These are phyloP conservation scores for Scaptomyza pallida DNA, from an alignment of 1,140 invertebrate genomes.

Conservation along the genomic window DNA sequence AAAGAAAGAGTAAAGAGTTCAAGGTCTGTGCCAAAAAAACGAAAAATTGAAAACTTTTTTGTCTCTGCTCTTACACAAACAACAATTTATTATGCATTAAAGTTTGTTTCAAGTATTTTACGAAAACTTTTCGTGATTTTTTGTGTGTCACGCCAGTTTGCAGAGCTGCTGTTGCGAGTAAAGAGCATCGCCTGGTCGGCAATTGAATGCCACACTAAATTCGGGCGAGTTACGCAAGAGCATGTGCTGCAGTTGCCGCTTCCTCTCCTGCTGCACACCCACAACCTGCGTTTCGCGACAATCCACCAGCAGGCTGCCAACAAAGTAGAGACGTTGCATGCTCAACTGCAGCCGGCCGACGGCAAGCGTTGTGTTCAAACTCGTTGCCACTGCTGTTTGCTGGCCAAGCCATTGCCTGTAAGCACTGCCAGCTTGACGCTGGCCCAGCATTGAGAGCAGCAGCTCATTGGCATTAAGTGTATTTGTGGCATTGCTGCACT, in stretches of 20 bases:
- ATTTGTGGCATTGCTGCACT: conserved; percentile 49
- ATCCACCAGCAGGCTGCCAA: conserved; percentile 59
- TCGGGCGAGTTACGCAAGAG: conserved; percentile 59
- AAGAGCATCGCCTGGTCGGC: conserved; percentile 49
- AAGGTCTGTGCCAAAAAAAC: conserved; percentile 46
- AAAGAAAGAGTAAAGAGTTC: conserved; percentile 50
- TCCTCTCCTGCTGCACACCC: conserved; percentile 47
- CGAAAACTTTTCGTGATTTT: conserved; percentile 2
- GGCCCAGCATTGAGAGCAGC: conserved; percentile 54
- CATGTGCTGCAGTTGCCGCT: conserved; percentile 50
- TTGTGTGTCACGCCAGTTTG: conserved; percentile 24
- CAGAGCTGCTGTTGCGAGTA: conserved; percentile 48
- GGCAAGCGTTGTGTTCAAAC: conserved; percentile 46
- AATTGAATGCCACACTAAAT: conserved; percentile 65
- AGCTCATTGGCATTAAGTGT: conserved; percentile 59
- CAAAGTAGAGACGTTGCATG: conserved; percentile 58
- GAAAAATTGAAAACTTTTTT: background rate
- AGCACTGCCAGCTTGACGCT: conserved; percentile 44
- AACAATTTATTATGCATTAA: conserved; percentile 40
- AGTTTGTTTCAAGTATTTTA: background rate
- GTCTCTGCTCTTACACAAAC: conserved; percentile 3
- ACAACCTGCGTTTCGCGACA: conserved; percentile 35
- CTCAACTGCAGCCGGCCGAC: conserved; percentile 59
- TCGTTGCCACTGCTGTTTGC: conserved; percentile 20
- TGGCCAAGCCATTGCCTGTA: conserved; percentile 58